Evolutionary conservation across 2,888 invertebrate species (phyloP).

Genomic region (Tenthredo livida): DNA sequence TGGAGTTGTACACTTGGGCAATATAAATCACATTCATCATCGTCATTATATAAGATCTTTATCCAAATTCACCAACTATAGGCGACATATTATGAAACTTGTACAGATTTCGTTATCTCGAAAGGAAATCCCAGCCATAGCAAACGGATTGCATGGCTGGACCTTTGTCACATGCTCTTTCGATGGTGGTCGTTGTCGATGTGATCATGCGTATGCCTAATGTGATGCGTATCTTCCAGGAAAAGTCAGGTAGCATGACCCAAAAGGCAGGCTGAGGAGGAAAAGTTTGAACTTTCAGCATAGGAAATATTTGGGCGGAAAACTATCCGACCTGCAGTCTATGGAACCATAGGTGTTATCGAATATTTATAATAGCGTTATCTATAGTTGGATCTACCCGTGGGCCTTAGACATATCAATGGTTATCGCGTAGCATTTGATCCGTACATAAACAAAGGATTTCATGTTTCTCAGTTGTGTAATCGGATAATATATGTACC

Average conservation of each 20-base stretch:
- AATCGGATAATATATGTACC: not conserved
- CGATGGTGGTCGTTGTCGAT: not conserved
- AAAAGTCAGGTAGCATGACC: not conserved
- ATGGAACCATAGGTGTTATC: not conserved
- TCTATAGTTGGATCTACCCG: not conserved
- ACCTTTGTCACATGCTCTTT: not conserved
- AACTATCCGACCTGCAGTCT: not conserved
- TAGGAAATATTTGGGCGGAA: not conserved
- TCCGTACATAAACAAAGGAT: not conserved
- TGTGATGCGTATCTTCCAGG: not conserved
- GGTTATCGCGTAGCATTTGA: not conserved
- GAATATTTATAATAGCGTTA: not conserved
- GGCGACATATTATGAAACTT: not conserved
- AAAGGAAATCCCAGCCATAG: not conserved
- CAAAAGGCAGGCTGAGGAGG: not conserved
- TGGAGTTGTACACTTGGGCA: not conserved
- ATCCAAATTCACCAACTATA: not conserved
- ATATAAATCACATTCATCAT: not conserved
- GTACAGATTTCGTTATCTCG: not conserved
- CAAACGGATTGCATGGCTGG: not conserved
- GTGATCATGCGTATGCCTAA: not conserved
- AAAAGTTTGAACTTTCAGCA: not conserved
- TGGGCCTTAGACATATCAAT: not conserved
- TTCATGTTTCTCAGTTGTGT: not conserved
- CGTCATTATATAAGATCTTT: not conserved